phyloP scores from a whole-genome alignment of 2,888 invertebrate genomes.

The Tupiocoris notatus region DNA sequence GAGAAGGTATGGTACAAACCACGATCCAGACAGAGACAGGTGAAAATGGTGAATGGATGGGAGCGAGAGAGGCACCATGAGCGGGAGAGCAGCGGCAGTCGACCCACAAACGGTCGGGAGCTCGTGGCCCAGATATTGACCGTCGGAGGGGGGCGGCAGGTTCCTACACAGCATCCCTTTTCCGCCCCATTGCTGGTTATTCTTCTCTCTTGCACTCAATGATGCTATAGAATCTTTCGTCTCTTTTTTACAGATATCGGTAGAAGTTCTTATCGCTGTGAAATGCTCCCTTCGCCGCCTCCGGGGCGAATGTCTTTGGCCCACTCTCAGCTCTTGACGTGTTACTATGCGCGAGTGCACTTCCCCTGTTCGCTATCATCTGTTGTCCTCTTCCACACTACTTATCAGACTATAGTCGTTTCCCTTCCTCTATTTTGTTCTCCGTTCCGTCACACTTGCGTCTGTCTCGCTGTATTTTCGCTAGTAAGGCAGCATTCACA shows the following conservation, averaged over 20 bases:
- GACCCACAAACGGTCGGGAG: conserved; percentile 30
- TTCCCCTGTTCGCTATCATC: neutral
- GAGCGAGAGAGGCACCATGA: neutral
- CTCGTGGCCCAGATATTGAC: conserved; percentile 34
- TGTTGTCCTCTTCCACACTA: neutral
- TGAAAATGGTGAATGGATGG: neutral
- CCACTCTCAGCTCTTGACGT: neutral
- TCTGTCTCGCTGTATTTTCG: no score
- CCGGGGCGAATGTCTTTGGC: neutral
- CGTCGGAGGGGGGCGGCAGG: conserved; percentile 5
- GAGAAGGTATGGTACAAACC: neutral
- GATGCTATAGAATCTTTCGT: neutral
- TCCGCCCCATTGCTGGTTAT: neutral
- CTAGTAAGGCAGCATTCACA: no score
- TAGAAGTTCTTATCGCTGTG: neutral
- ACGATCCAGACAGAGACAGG: neutral
- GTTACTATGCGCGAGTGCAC: neutral
- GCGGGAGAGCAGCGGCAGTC: neutral
- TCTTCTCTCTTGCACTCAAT: neutral
- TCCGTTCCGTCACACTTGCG: no score
- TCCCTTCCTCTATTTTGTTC: neutral
- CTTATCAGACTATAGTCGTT: neutral
- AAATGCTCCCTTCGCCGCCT: neutral
- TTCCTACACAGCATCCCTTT: conserved; percentile 26
- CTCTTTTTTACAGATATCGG: neutral